Conservation (phyloP, 2,888 invertebrate species). For the Watsonalla binaria region DNA sequence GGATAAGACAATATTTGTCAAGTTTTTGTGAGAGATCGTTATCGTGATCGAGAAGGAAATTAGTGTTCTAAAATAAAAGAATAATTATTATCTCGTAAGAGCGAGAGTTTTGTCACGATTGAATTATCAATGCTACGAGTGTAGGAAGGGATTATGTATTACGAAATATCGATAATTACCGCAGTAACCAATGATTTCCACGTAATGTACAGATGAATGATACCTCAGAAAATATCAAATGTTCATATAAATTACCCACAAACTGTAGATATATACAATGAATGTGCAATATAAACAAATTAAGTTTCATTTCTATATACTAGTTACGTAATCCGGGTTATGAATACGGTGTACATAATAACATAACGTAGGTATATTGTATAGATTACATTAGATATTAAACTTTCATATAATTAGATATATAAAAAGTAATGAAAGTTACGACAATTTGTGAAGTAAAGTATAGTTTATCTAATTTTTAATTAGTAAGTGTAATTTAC, state of each 20-base stretch:
- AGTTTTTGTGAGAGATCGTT: no score
- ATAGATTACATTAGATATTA: constrained; percentile 29
- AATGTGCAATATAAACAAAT: constrained; percentile 12
- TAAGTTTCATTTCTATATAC: constrained; percentile 22
- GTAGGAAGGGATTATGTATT: no score
- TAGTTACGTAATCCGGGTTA: constrained; percentile 35
- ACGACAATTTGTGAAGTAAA: constrained; percentile 15
- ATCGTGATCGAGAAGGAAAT: no score
- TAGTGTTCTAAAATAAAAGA: no score
- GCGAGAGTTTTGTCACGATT: no score
- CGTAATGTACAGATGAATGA: background rate
- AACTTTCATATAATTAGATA: constrained; percentile 38
- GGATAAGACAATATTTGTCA: no score
- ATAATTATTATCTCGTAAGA: no score
- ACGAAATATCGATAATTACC: constrained; percentile 1
- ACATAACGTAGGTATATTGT: constrained; percentile 34
- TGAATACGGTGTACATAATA: constrained; percentile 48
- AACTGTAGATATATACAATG: background rate
- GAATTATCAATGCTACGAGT: no score
- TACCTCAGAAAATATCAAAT: background rate
- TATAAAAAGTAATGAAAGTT: constrained; percentile 27
- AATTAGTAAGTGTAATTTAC: constrained; percentile 38
- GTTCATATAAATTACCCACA: background rate
- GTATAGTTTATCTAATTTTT: constrained; percentile 30
- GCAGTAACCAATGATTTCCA: constrained; percentile 11